Conservation (phyloP, 2,888 invertebrate species). For the Trimorus sp. region DNA sequence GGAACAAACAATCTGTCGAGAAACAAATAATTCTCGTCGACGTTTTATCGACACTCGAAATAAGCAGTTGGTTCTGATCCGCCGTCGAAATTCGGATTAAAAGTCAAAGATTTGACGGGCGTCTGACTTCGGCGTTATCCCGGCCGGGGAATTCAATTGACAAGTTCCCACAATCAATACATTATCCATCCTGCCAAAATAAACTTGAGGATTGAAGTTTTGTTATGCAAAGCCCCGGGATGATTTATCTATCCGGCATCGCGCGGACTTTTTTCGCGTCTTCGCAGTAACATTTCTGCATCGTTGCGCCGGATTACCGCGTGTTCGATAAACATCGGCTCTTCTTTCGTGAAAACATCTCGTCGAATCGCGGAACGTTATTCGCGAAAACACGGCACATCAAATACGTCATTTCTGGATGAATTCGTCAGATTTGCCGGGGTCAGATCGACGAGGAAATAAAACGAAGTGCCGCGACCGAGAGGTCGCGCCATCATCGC, state of each 20-base stretch:
- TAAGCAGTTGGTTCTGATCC: too few relatives aligned
- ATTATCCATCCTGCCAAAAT: constrained; percentile 14
- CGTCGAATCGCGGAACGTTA: constrained; percentile 28
- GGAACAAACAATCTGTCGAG: too few relatives aligned
- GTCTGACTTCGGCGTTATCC: not conserved
- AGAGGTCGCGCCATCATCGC: constrained; percentile 22
- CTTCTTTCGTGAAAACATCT: constrained; percentile 33
- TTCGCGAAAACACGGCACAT: constrained; percentile 39
- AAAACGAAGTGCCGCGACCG: constrained; percentile 42
- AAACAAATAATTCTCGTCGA: too few relatives aligned
- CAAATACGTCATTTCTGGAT: constrained; percentile 52
- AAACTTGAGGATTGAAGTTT: constrained; percentile 35
- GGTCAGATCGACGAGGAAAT: constrained; percentile 49
- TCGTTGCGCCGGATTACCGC: constrained; percentile 45
- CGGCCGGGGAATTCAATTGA: not conserved
- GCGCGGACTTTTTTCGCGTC: constrained; percentile 34
- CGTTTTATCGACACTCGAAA: too few relatives aligned
- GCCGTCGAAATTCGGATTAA: too few relatives aligned
- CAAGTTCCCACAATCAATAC: constrained; percentile 6
- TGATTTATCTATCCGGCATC: constrained; percentile 47
- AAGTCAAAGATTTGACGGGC: too few relatives aligned
- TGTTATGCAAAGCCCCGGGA: constrained; percentile 21
- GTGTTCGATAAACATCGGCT: constrained; percentile 46
- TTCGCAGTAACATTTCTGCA: constrained; percentile 44
- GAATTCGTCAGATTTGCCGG: constrained; percentile 48